A percentile compares a stretch with the other conserved stretches of the same genome.
Evolutionary conservation across 2,797 vertebrate genomes (phyloP).

Genomic region (Eidolon dupreanum): DNA sequence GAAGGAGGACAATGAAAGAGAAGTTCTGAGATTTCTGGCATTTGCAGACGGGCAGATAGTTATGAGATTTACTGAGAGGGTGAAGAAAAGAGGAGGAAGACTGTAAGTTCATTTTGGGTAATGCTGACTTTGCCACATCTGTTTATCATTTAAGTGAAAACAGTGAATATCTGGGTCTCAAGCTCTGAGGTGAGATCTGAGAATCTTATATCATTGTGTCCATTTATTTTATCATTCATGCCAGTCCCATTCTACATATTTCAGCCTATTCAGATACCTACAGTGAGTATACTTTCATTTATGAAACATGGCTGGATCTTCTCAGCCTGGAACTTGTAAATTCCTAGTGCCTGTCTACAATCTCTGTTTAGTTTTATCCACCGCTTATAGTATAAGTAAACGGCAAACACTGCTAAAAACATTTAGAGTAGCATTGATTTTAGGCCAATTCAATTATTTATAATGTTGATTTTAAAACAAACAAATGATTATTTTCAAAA

Average conservation of each 20-base stretch:
- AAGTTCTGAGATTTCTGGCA: neutral
- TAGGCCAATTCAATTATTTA: neutral
- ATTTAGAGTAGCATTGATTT: neutral
- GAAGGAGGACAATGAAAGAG: neutral
- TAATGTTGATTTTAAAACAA: neutral
- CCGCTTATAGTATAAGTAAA: neutral
- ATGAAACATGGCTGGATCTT: neutral
- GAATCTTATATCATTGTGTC: neutral
- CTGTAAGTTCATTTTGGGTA: neutral
- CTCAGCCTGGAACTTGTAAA: neutral
- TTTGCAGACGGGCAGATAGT: neutral
- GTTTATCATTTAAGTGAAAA: neutral
- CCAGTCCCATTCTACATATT: neutral
- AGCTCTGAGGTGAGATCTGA: neutral
- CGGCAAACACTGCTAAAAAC: neutral
- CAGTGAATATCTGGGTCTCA: neutral
- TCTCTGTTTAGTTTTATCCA: neutral
- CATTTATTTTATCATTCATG: neutral
- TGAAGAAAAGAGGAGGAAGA: neutral
- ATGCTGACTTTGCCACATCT: neutral
- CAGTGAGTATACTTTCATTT: neutral
- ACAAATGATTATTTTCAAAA: conserved; percentile 41
- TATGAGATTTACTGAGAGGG: neutral
- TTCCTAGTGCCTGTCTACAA: neutral
- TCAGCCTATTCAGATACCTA: neutral